A percentile compares a stretch with the other conserved stretches of the same genome.
Conservation (phyloP, 2,113 vertebrate genomes). For the Turdus rufiventris region DNA sequence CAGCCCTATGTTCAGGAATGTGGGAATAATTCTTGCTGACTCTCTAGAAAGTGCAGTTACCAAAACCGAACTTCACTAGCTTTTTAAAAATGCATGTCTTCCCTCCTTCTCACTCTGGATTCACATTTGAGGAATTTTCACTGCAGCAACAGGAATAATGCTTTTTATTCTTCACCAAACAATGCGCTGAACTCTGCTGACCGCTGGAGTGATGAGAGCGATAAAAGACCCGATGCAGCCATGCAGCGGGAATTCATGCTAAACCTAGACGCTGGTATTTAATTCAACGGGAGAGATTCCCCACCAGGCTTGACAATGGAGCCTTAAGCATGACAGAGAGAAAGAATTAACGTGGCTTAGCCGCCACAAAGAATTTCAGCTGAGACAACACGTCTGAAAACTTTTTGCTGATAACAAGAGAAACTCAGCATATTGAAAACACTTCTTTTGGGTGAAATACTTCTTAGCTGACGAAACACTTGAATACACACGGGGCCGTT, state of each 20-base stretch:
- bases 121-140: not conserved
- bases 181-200: constrained; percentile 80
- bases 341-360: constrained; percentile 72
- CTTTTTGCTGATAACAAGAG: constrained; percentile 57
- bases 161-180: constrained; percentile 68
- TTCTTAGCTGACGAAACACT: constrained; percentile 4
- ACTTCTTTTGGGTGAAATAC: not conserved
- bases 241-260: constrained; percentile 69
- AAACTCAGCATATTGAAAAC: not conserved
- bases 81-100: not conserved
- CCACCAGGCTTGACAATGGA: constrained; percentile 71
- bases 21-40: not conserved
- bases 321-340: constrained; percentile 67
- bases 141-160: not conserved
- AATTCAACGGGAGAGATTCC: constrained; percentile 74
- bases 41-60: not conserved
- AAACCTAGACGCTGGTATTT: constrained; percentile 69
- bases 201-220: constrained; percentile 65
- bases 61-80: not conserved
- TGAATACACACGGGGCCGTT: not conserved
- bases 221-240: constrained; percentile 76
- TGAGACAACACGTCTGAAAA: constrained; percentile 55
- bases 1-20: not conserved
- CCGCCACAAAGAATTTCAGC: constrained; percentile 66
- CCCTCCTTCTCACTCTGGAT: not conserved